Evolutionary conservation across 2,888 invertebrate genomes (phyloP), one percentile per base, ranked within the genome.

Genomic region (Reticulitermes lucifugus): DNA sequence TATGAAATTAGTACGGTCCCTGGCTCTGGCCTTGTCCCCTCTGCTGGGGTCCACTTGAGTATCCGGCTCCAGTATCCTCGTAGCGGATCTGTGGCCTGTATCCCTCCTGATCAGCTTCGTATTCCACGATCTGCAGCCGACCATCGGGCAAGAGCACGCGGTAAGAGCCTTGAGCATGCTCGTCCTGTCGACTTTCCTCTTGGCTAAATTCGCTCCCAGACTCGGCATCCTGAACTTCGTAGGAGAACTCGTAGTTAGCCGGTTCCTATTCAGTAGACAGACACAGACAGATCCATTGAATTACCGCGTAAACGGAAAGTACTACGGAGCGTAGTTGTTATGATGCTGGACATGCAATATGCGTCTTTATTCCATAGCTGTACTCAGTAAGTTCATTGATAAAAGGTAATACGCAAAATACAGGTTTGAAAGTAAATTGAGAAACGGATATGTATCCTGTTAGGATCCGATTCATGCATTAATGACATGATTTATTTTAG

Each of bases 51-150:
- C 80, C 80, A 25, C 60, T 29, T 60, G 60, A 35, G n/a, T 81
- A 55, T 75, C 84, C 84, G 43, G 81, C 81, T 4, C 83, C 94
- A 5, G 77, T 41, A 10, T 73, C 86, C 89, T 95, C 94, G 89
- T 95, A 95, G 0, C 94, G 92, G 86, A 95, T 94, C 88, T 92
- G 93, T 25, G 95, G 95, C 87, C 93, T 93, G 91, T 94, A 95
- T 1, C 95, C 95, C 77, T 93, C 91, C 89, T 93, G 92, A 88
- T 95, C 94, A 10, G 95, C 95, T 89, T 94, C 94, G 90, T 95
- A 95, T 88, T 93, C 93, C 0, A 95, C 95, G 73, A 94, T 94
- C 92, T 94, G 92, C 21, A 89, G 89, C 35, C 91, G 90, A 65
- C 91, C 91, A 87, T 91, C 90, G 75, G 91, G 91, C 85, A 91